Percentiles rank a stretch among this genome's conserved stretches.
phyloP scores from a whole-genome alignment of 2,113 vertebrate genomes.

The Salvelinus namaycush region DNA sequence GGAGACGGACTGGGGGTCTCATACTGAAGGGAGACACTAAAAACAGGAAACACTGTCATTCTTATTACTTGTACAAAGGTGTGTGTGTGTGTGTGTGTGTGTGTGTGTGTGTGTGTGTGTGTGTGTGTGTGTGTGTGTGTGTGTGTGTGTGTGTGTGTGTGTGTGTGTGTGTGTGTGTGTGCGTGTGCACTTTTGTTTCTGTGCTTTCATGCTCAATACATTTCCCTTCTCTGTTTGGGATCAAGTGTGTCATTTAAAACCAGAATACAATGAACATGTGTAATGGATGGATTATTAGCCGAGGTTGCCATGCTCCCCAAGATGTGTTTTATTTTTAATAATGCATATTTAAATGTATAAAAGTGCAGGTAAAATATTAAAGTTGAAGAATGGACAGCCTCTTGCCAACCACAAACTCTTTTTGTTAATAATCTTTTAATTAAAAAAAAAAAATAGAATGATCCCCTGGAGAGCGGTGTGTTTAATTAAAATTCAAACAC shows the following conservation, averaged over 20 bases:
- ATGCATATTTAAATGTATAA: background rate
- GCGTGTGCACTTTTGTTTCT: background rate
- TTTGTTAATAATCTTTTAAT: too few relatives aligned
- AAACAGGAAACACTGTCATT: constrained; percentile 16
- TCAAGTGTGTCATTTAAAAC: too few relatives aligned
- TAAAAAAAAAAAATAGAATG: too few relatives aligned
- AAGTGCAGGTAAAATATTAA: background rate
- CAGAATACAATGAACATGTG: background rate
- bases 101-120: constrained; percentile 23
- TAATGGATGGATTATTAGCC: background rate
- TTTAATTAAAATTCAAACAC: too few relatives aligned
- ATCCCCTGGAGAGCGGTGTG: too few relatives aligned
- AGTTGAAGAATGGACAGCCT: too few relatives aligned
- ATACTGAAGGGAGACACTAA: constrained; percentile 20
- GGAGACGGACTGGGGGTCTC: background rate
- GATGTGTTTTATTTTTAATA: background rate
- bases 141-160: too few relatives aligned
- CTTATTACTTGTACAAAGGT: constrained; percentile 34
- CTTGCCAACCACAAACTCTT: too few relatives aligned
- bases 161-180: constrained; percentile 11
- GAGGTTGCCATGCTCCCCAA: background rate
- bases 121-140: background rate
- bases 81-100: constrained; percentile 10
- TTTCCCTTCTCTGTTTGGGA: background rate
- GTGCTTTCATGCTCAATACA: background rate